These are phyloP conservation scores for Solenodon paradoxus DNA, from an alignment of 2,113 vertebrate species.

Conservation along the genomic window DNA sequence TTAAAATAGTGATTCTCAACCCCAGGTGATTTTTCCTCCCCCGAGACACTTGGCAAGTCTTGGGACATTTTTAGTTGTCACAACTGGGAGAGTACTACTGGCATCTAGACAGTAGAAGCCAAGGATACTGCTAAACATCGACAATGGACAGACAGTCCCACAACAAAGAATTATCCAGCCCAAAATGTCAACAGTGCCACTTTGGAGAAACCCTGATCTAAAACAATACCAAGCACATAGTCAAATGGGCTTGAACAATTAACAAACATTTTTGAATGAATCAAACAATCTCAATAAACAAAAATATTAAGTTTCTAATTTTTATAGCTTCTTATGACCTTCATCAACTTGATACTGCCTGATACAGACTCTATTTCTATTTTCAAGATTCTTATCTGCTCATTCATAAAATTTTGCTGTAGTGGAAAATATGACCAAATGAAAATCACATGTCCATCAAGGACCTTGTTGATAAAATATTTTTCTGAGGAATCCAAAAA, in stretches of 20 bases:
- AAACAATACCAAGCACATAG: background rate
- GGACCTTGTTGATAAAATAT: background rate
- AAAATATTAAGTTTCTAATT: conserved; percentile 1
- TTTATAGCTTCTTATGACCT: background rate
- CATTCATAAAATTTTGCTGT: background rate
- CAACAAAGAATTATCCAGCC: background rate
- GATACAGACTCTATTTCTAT: background rate
- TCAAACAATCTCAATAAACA: conserved; percentile 13
- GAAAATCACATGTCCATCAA: background rate
- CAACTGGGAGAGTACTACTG: background rate
- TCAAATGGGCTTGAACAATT: background rate
- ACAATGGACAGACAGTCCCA: background rate
- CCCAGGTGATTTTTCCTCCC: background rate
- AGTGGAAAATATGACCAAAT: background rate
- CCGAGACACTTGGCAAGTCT: background rate
- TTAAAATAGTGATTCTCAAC: conserved; percentile 16
- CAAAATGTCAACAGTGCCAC: background rate
- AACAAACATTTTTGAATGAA: background rate
- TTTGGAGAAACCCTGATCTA: background rate
- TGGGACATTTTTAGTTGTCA: background rate
- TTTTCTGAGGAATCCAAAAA: background rate
- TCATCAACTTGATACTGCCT: background rate
- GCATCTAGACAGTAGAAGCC: background rate
- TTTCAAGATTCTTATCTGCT: background rate
- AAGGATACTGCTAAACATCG: background rate